These are phyloP conservation scores for Plutella xylostella DNA, from an alignment of 2,888 invertebrate genomes.

Conservation along the genomic window DNA sequence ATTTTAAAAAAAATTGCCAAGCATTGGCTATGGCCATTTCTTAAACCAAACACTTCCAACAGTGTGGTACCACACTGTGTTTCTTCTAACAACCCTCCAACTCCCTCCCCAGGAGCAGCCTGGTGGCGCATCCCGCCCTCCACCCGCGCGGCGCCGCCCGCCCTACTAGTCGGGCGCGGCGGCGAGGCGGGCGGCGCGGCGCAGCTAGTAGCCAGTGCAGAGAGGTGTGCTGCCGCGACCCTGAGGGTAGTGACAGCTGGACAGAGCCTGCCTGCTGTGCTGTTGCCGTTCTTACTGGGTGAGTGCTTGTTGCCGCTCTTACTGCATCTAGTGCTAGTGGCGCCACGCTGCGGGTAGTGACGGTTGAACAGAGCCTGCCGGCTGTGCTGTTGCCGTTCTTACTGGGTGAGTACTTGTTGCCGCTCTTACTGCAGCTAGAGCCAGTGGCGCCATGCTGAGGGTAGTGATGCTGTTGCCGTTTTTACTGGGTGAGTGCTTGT, in stretches of 20 bases:
- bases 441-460: constrained; percentile 36
- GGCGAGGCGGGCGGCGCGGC: constrained; percentile 37
- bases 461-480: constrained; percentile 44
- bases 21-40: too few species aligned
- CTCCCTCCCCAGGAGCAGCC: constrained; percentile 37
- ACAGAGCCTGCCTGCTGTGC: constrained; percentile 30
- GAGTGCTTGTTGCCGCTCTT: too few species aligned
- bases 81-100: too few species aligned
- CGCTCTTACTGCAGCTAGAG: too few species aligned
- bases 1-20: too few species aligned
- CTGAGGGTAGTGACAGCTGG: constrained; percentile 35
- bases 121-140: constrained; percentile 44
- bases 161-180: constrained; percentile 38
- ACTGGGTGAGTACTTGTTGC: constrained; percentile 40
- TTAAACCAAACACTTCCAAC: too few species aligned
- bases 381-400: constrained; percentile 40
- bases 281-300: constrained; percentile 48
- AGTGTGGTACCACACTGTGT: too few species aligned
- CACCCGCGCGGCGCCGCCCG: constrained; percentile 30
- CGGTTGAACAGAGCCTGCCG: constrained; percentile 31
- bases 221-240: constrained; percentile 37
- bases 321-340: too few species aligned
- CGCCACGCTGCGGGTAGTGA: constrained; percentile 40
- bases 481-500: constrained; percentile 39
- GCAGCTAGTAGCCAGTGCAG: constrained; percentile 49